These are phyloP conservation scores for Corbicula japonica DNA, from an alignment of 2,888 invertebrate species.

Conservation along the genomic window DNA sequence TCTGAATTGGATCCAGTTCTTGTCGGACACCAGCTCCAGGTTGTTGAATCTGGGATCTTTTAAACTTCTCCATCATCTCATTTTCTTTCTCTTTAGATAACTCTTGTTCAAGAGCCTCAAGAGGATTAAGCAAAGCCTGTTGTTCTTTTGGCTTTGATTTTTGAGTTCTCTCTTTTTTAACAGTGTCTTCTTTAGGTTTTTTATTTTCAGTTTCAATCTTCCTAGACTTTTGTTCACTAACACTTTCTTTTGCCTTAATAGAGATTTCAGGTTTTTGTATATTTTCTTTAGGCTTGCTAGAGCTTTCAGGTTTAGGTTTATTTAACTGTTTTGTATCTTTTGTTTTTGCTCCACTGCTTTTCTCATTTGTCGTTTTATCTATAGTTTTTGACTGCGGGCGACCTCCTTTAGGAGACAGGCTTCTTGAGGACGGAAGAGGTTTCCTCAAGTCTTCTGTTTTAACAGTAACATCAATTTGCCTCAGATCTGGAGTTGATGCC, in stretches of 20 bases:
- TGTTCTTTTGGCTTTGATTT: conserved; percentile 17
- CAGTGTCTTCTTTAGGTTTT: conserved; percentile 5
- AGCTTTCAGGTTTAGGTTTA: conserved; percentile 16
- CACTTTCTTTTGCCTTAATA: conserved; percentile 17
- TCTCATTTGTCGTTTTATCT: conserved; percentile 13
- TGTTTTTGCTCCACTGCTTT: conserved; percentile 11
- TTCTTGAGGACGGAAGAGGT: conserved; percentile 41
- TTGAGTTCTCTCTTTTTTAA: conserved; percentile 1
- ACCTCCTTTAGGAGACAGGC: conserved; percentile 60
- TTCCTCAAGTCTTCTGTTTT: conserved; percentile 58
- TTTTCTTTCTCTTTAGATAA: conserved; percentile 47
- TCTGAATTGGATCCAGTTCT: conserved; percentile 63
- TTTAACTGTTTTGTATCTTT: conserved; percentile 15
- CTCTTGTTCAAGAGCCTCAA: conserved; percentile 61
- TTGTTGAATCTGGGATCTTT: conserved; percentile 8
- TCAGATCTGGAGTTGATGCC: conserved; percentile 61
- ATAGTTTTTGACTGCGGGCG: conserved; percentile 43
- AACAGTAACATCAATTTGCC: conserved; percentile 56
- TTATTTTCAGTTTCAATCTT: conserved; percentile 32
- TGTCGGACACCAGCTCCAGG: conserved; percentile 22
- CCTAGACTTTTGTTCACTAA: conserved; percentile 23
- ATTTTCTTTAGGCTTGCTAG: neutral
- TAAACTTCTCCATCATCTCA: conserved; percentile 35
- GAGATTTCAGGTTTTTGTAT: conserved; percentile 19
- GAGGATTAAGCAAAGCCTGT: conserved; percentile 53